Percentiles rank a stretch among this genome's conserved stretches.
Evolutionary conservation across 2,888 invertebrate species (phyloP).

Genomic region (Melanostoma mellinum): DNA sequence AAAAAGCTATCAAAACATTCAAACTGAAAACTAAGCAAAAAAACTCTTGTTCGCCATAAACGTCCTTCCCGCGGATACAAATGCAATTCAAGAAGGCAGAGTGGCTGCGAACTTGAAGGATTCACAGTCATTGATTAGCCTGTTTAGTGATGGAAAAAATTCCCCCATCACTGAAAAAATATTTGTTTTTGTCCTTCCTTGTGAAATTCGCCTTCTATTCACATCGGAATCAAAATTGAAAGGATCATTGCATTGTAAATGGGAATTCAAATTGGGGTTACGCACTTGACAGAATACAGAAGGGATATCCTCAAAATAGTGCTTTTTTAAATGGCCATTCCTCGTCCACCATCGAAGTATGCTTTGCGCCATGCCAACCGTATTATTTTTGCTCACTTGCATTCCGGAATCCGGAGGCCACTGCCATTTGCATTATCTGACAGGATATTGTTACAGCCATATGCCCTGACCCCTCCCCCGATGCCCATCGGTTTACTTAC

Average conservation of each 20-base stretch:
- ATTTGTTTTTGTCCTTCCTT: not conserved
- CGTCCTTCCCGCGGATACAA: no score
- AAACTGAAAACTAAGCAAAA: no score
- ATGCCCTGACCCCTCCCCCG: not conserved
- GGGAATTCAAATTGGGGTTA: constrained; percentile 69
- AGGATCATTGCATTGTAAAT: constrained; percentile 68
- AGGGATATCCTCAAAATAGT: constrained; percentile 54
- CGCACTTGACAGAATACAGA: constrained; percentile 57
- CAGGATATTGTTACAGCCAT: constrained; percentile 59
- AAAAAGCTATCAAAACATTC: no score
- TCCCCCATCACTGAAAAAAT: no score
- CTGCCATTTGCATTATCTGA: constrained; percentile 66
- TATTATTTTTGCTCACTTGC: constrained; percentile 62
- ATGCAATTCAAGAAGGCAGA: no score
- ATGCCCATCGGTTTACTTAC: not conserved
- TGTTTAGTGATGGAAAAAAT: no score
- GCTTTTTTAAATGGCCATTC: constrained; percentile 44
- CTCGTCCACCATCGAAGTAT: constrained; percentile 23
- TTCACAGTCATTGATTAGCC: no score
- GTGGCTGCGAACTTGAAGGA: no score
- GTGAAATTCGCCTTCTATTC: constrained; percentile 26
- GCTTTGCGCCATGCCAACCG: not conserved
- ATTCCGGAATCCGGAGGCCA: constrained; percentile 40
- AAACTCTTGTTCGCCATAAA: no score
- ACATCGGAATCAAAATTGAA: constrained; percentile 57